Percentiles rank a stretch among this genome's conserved stretches.
Conservation (phyloP, 1,140 invertebrate genomes). For the Drosophila baimaii region DNA sequence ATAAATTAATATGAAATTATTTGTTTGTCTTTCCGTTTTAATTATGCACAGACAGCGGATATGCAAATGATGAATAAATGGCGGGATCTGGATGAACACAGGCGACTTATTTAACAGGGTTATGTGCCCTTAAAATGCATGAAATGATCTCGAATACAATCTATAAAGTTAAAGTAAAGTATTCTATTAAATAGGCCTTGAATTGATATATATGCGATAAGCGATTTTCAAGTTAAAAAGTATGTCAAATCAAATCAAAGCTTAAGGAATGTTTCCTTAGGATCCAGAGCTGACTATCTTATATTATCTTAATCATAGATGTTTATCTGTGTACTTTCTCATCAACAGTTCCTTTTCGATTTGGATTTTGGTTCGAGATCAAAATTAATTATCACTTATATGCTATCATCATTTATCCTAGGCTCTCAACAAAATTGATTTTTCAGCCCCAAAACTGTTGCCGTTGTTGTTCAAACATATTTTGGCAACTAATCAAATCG, state of each 20-base stretch:
- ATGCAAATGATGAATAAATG: slow-evolving; percentile 8
- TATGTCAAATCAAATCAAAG: no score
- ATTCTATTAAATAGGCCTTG: no score
- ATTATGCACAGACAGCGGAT: slow-evolving; percentile 50
- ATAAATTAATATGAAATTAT: slow-evolving; percentile 52
- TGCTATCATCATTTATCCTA: slow-evolving; percentile 2
- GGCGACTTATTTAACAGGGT: background rate
- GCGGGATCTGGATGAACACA: background rate
- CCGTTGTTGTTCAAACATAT: slow-evolving; percentile 30
- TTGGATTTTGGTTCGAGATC: background rate
- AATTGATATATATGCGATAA: no score
- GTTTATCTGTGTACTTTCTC: no score
- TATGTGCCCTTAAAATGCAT: background rate
- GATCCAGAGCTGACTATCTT: no score
- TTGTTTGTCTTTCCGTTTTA: slow-evolving; percentile 42
- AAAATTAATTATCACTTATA: slow-evolving; percentile 3
- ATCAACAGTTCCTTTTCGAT: no score
- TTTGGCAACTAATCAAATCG: slow-evolving; percentile 52
- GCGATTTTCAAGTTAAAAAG: no score
- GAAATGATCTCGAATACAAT: no score
- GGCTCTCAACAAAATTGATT: slow-evolving; percentile 15
- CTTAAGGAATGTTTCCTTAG: no score
- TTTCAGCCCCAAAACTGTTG: slow-evolving; percentile 30
- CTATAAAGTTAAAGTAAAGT: no score
- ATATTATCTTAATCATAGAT: no score